phyloP scores from a whole-genome alignment of 92 coral and sea anemone species.

The Muricea muricata region DNA sequence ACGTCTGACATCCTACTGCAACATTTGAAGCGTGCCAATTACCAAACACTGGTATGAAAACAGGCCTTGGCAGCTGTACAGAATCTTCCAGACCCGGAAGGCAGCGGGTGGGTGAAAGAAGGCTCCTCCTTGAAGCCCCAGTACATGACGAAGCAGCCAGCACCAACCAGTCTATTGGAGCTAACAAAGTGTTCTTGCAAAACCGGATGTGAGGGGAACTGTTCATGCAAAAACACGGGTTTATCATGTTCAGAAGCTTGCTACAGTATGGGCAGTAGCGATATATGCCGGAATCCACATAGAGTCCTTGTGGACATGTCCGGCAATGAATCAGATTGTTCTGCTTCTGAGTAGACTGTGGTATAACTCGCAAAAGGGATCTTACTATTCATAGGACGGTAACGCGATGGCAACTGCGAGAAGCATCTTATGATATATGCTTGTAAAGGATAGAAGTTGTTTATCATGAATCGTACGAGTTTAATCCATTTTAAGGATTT shows the following conservation, averaged over 20 bases:
- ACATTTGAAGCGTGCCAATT: conserved; percentile 31
- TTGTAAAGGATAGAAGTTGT: no score
- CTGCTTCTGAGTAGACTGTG: neutral
- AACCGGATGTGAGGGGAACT: conserved; percentile 51
- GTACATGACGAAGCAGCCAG: conserved; percentile 63
- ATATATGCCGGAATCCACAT: conserved; percentile 44
- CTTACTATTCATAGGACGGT: no score
- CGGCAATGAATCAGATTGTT: neutral
- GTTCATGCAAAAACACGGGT: conserved; percentile 52
- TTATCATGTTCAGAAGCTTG: conserved; percentile 59
- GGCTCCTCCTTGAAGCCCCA: conserved; percentile 43
- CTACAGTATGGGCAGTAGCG: conserved; percentile 54
- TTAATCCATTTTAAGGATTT: no score
- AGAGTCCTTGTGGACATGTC: neutral
- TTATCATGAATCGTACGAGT: no score
- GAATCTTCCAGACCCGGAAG: conserved; percentile 62
- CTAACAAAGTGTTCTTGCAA: conserved; percentile 69
- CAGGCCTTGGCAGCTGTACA: conserved; percentile 68
- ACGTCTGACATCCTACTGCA: no score
- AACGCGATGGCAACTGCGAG: no score
- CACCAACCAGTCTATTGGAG: conserved; percentile 65
- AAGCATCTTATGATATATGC: no score
- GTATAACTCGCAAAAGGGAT: no score
- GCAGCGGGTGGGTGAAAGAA: conserved; percentile 65
- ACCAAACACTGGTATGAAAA: conserved; percentile 55